A percentile compares a stretch with the other conserved stretches of the same genome.
phyloP scores from a whole-genome alignment of 35 echinoderm and acorn worm species.

The Heliocidaris erythrogramma region DNA sequence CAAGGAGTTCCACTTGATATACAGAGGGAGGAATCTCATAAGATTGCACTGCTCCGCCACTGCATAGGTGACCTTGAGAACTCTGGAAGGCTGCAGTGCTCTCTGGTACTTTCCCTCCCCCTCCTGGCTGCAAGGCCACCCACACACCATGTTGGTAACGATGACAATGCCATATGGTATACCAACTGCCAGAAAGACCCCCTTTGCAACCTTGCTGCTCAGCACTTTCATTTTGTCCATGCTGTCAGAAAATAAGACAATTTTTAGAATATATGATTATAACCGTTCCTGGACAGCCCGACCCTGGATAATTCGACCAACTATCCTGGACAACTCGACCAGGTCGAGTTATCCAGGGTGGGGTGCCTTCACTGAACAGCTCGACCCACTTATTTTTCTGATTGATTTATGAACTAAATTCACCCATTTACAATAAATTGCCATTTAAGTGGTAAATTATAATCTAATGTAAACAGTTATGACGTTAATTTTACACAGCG shows the following conservation, averaged over 20 bases:
- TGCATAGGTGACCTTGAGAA: slow-evolving; percentile 61
- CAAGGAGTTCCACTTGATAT: slow-evolving; percentile 39
- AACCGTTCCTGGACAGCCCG: too few species aligned
- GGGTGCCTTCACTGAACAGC: too few species aligned
- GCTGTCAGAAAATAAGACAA: not conserved
- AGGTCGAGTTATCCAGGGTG: too few species aligned
- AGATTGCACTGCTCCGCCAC: slow-evolving; percentile 49
- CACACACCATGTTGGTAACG: slow-evolving; percentile 27
- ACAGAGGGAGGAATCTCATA: slow-evolving; percentile 55
- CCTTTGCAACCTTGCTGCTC: slow-evolving; percentile 16
- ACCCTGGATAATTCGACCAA: too few species aligned
- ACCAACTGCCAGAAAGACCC: slow-evolving; percentile 53
- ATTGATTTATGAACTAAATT: too few species aligned
- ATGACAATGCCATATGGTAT: slow-evolving; percentile 66
- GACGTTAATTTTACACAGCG: too few species aligned
- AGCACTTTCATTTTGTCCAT: slow-evolving; percentile 38
- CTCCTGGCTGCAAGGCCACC: slow-evolving; percentile 61
- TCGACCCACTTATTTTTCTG: too few species aligned
- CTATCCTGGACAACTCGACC: too few species aligned
- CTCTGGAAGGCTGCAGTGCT: slow-evolving; percentile 63
- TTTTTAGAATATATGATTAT: too few species aligned
- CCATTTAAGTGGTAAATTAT: too few species aligned
- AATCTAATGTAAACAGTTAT: too few species aligned
- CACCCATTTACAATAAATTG: too few species aligned
- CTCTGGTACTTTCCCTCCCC: slow-evolving; percentile 40